These are phyloP conservation scores for Nasonia vitripennis DNA, from an alignment of 1,140 invertebrate genomes.

Conservation along the genomic window DNA sequence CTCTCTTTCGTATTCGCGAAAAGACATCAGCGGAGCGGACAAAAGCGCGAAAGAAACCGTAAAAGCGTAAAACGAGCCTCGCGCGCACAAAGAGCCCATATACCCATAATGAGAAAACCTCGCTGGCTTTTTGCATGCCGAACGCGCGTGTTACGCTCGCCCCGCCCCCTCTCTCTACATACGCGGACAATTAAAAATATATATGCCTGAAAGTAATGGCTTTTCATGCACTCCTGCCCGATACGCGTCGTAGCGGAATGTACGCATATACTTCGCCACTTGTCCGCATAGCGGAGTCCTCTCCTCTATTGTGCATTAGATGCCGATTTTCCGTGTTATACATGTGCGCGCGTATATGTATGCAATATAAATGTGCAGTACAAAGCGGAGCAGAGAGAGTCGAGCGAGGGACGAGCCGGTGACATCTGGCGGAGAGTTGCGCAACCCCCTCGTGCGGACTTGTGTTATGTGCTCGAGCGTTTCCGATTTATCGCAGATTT, in stretches of 20 bases:
- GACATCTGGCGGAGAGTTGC: constrained; percentile 42
- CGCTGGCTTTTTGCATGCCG: constrained; percentile 27
- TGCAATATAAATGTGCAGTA: too few relatives aligned
- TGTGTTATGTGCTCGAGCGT: not conserved
- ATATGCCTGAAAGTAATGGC: constrained; percentile 62
- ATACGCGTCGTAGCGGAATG: constrained; percentile 60
- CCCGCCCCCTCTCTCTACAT: not conserved
- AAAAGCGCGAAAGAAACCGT: constrained; percentile 37
- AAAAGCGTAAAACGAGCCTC: not conserved
- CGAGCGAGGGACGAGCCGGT: constrained; percentile 20
- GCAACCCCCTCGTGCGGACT: constrained; percentile 5
- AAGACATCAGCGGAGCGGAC: not conserved
- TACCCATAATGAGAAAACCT: constrained; percentile 45
- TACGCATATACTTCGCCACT: constrained; percentile 28
- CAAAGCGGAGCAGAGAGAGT: not conserved
- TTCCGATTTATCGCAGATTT: constrained; percentile 48
- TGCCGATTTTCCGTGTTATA: not conserved
- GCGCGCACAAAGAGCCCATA: constrained; percentile 47
- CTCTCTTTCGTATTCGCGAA: not conserved
- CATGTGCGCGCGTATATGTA: too few relatives aligned
- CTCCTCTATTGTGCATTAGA: not conserved
- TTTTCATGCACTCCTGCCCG: constrained; percentile 55
- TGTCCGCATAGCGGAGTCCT: not conserved
- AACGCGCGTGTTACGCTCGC: constrained; percentile 47
- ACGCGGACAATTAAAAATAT: constrained; percentile 23